These are phyloP conservation scores for Peromyscus attwateri DNA, from an alignment of 2,797 vertebrate species.

Conservation along the genomic window DNA sequence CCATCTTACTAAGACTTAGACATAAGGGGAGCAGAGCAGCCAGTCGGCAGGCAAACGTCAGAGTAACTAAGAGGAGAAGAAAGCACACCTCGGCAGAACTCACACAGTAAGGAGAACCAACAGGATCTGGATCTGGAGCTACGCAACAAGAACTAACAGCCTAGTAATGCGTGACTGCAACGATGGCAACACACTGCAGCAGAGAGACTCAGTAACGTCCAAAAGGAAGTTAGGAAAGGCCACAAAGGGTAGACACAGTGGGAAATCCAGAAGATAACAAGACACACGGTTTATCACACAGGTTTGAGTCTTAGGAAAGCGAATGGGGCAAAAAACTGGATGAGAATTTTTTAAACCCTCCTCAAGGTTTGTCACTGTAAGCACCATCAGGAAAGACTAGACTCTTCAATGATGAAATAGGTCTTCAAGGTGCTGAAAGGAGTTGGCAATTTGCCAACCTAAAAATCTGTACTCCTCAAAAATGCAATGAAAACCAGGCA, in stretches of 20 bases:
- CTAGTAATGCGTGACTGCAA: neutral
- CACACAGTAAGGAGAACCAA: constrained; percentile 8
- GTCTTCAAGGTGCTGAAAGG: neutral
- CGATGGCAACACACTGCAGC: neutral
- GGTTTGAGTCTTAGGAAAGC: neutral
- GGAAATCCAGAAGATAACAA: neutral
- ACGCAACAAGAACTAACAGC: neutral
- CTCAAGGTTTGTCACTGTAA: neutral
- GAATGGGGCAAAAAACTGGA: neutral
- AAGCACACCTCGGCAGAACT: constrained; percentile 31
- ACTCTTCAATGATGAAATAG: neutral
- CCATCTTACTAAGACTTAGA: neutral
- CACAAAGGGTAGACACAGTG: neutral
- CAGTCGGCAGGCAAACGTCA: neutral
- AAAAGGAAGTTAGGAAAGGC: constrained; percentile 4
- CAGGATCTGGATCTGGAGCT: constrained; percentile 2
- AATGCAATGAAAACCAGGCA: neutral
- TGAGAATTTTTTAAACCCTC: constrained; percentile 10
- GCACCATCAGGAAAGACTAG: constrained; percentile 11
- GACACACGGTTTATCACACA: neutral
- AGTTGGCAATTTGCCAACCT: neutral
- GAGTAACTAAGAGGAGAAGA: neutral
- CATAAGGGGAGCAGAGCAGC: neutral
- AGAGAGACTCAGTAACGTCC: neutral
- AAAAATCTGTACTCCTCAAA: neutral